These are phyloP conservation scores for Drosophila pruinosa DNA, from an alignment of 1,140 invertebrate species.

Conservation along the genomic window DNA sequence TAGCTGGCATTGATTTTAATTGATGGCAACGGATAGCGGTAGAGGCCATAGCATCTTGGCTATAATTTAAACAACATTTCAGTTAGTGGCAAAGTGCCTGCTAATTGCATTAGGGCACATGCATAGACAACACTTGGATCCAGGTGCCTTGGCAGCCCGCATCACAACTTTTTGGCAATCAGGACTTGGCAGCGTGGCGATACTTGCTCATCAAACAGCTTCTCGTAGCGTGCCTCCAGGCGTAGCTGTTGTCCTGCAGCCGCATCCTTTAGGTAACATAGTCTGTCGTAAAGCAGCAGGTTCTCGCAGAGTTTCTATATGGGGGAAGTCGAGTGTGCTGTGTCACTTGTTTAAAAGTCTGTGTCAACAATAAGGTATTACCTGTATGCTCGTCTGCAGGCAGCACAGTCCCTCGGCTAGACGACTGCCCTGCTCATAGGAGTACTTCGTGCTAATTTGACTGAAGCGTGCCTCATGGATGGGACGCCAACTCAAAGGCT, in stretches of 20 bases:
- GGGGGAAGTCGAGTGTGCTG: neutral
- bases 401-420: slow-evolving; percentile 70
- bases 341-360: slow-evolving; percentile 34
- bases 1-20: slow-evolving; percentile 62
- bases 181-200: slow-evolving; percentile 86
- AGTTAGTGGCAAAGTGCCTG: slow-evolving; percentile 29
- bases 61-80: slow-evolving; percentile 34
- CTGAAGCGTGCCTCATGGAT: slow-evolving; percentile 45
- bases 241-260: slow-evolving; percentile 67
- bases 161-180: slow-evolving; percentile 79
- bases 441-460: slow-evolving; percentile 34
- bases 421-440: slow-evolving; percentile 27
- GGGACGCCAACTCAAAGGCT: slow-evolving; percentile 15
- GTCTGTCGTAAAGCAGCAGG: slow-evolving; percentile 87
- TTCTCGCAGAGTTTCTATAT: slow-evolving; percentile 87
- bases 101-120: slow-evolving; percentile 50
- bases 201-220: slow-evolving; percentile 84
- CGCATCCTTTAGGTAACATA: slow-evolving; percentile 86
- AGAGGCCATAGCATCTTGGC: slow-evolving; percentile 6
- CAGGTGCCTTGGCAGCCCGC: slow-evolving; percentile 14
- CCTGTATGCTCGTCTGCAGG: slow-evolving; percentile 74
- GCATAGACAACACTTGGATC: slow-evolving; percentile 17
- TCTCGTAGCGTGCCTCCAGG: slow-evolving; percentile 84
- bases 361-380: slow-evolving; percentile 34
- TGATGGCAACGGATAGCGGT: slow-evolving; percentile 52